These are phyloP conservation scores for Chondrilla cf. caribensis DNA, from an alignment of 37 sponge, comb jelly and placozoan species.

Conservation along the genomic window DNA sequence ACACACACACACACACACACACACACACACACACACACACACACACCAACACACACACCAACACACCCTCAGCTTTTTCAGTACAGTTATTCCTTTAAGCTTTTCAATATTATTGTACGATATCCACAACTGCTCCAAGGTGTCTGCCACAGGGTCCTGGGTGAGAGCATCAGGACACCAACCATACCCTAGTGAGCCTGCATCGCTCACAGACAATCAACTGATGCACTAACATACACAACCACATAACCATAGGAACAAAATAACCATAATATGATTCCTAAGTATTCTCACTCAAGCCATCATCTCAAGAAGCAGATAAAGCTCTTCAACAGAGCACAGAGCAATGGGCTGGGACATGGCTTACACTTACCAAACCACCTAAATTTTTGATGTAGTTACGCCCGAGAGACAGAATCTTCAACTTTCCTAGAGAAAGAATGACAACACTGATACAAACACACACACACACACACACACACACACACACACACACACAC, in stretches of 20 bases:
- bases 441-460: too few relatives aligned
- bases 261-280: not conserved
- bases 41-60: too few relatives aligned
- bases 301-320: too few relatives aligned
- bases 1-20: not conserved
- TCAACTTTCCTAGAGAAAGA: constrained; percentile 63
- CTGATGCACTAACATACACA: not conserved
- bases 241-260: not conserved
- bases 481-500: not conserved
- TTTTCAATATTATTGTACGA: constrained; percentile 97
- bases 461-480: too few relatives aligned
- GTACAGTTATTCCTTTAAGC: constrained; percentile 87
- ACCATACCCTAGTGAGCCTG: too few relatives aligned
- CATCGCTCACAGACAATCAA: too few relatives aligned
- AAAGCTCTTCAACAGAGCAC: too few relatives aligned
- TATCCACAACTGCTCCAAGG: constrained; percentile 95
- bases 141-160: constrained; percentile 91
- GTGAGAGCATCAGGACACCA: not conserved
- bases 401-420: constrained; percentile 90
- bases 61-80: constrained; percentile 83
- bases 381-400: constrained; percentile 92
- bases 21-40: not conserved
- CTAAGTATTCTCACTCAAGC: too few relatives aligned
- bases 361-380: constrained; percentile 71
- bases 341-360: too few relatives aligned